Evolutionary conservation across 2,113 vertebrate species (phyloP).

Genomic region (Panurus biarmicus): DNA sequence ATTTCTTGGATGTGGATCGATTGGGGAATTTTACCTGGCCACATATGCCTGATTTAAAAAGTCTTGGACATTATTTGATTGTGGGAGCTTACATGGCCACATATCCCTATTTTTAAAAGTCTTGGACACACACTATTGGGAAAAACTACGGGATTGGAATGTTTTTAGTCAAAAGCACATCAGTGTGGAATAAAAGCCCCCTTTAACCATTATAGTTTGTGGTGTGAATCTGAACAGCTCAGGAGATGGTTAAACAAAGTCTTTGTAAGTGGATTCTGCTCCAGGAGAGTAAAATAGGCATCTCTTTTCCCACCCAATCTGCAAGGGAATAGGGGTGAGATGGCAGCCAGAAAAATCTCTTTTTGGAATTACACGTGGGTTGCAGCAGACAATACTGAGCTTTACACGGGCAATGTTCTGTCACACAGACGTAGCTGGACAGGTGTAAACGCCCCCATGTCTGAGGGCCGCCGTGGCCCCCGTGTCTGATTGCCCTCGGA

Average conservation of each 20-base stretch:
- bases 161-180: background rate
- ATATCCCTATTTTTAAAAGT: rapidly evolving
- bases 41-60: rapidly evolving
- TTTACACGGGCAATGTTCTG: rapidly evolving
- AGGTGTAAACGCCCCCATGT: rapidly evolving
- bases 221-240: background rate
- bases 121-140: rapidly evolving
- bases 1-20: rapidly evolving
- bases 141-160: rapidly evolving
- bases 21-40: background rate
- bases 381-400: rapidly evolving
- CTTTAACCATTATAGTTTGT: background rate
- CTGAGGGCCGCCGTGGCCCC: background rate
- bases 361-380: background rate
- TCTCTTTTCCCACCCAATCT: background rate
- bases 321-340: too few relatives aligned
- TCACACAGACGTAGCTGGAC: background rate
- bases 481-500: too few relatives aligned
- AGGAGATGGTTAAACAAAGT: rapidly evolving
- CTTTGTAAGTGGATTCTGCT: rapidly evolving
- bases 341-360: background rate
- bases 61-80: background rate
- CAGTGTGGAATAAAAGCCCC: background rate
- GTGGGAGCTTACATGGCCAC: background rate
- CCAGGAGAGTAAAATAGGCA: rapidly evolving